Evolutionary conservation across 2,797 vertebrate species (phyloP).

Genomic region (Falco novaeseelandiae): DNA sequence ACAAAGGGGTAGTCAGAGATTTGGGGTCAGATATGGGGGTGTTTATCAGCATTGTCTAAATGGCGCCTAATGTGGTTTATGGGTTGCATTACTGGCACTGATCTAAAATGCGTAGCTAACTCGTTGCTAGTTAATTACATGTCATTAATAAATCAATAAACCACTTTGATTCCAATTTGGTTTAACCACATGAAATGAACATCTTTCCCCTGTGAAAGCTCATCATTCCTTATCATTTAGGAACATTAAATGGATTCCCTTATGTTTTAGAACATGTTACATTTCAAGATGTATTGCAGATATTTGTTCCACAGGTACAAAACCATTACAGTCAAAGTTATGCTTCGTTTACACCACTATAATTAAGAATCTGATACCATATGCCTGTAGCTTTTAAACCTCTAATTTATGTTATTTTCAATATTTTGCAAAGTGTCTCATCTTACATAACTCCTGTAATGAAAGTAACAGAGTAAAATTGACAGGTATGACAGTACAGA

Average conservation of each 20-base stretch:
- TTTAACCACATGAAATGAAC: neutral
- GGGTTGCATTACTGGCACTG: neutral
- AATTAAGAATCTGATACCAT: neutral
- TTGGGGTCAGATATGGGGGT: too few relatives aligned
- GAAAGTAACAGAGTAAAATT: neutral
- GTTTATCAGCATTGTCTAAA: neutral
- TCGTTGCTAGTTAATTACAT: neutral
- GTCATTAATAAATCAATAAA: neutral
- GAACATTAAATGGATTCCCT: neutral
- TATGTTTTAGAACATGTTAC: neutral
- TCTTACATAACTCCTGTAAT: neutral
- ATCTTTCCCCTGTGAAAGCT: neutral
- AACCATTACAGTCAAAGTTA: neutral
- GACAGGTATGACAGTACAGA: neutral
- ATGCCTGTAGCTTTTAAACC: neutral
- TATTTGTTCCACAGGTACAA: neutral
- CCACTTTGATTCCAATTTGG: rapidly evolving
- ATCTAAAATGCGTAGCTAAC: neutral
- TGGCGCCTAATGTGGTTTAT: rapidly evolving
- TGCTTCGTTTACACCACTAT: neutral
- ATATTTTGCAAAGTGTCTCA: neutral
- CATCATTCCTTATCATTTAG: neutral
- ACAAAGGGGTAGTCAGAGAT: neutral
- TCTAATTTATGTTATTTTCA: neutral
- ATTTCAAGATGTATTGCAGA: neutral